Base-by-base conservation (phyloP, 2,113 vertebrate species). In the Atherinomorus stipes region DNA sequence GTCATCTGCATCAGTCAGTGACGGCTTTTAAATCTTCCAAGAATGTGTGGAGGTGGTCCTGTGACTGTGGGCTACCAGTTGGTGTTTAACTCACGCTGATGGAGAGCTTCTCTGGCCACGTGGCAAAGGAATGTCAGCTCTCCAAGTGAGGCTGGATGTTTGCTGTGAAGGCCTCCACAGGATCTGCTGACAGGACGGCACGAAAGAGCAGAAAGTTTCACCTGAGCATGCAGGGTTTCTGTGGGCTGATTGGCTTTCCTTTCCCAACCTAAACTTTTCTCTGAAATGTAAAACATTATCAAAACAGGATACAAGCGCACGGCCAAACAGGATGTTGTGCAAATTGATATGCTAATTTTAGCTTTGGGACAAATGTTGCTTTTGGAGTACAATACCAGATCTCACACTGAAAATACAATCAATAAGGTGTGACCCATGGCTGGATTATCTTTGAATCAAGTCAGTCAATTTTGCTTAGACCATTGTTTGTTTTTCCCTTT, bases 101-200 rank as follows among this genome's bases (percentile, higher is more conserved):
- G 81, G 78, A 72, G 51, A 69, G 79, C 66, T 75, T 68, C 59
- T 75, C 18, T 57, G 70, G 71, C 73, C 83, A 85, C 80, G 78
- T 83, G 84, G 83, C 69, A 77, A 56, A 89, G 88, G 89, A 93
- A 93, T 91, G 91, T 75, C 64, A 76, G 62, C 78, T 81, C 67
- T 38, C 65, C 7, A 7, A 34, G 7, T 68, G 72, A 57, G 45
- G 76, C 80, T 88, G 81, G 62, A 71, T 84, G 83, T 87, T 67
- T 82, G 52, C 80, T 47, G 61, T 65, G 73, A 83, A 80, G 65
- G 85, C 78, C 74, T 81, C 72, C 57, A 62, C 7, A 52, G 49
- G 52, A 23, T 77, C 71, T 60, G 57, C 72, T 78, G 76, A 71
- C 60, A 31, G 54, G 76, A 76, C 74, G 57, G 63, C 28, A 15